Evolutionary conservation across 2,888 invertebrate genomes (phyloP), one percentile per base, ranked within the genome.

Genomic region (Ochlodes sylvanus): DNA sequence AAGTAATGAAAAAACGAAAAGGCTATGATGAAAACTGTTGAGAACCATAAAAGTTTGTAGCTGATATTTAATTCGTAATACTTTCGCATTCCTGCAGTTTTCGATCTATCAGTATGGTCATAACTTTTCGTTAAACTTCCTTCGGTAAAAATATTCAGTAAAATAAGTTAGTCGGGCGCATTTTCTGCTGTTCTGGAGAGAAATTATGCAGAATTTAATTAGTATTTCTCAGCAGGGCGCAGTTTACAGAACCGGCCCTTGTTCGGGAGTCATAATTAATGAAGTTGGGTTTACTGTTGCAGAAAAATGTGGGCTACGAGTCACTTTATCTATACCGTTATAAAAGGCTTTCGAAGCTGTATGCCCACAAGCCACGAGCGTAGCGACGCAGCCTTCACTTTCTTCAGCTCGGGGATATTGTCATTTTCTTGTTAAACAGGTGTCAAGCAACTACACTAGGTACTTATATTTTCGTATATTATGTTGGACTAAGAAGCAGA

Each of bases 171-270:
- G 62, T 69, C 68, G 41, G 67, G 44, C 44, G 64, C 66, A 67
- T 71, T 72, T 72, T 63, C 63, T 70, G 69, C 64, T 68, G 70
- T 70, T 71, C 61, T 63, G 63, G 63, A 70, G 70, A 27, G 68
- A 62, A 72, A 71, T 71, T 72, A 72, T 72, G 71, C 72, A 71
- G 69, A 70, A 71, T 72, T 71, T 71, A 72, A 72, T 71, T 72
- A 72, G 72, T 71, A 58, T 66, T 66, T 58, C 66, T 60, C 65
- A 63, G 70, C 65, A 44, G 67, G 65, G 70, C 64, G 68, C 60
- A 70, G 71, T 71, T 68, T 61, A 60, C 52, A 60, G 54, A 67
- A 61, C 61, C 61, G 12, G 50, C 67, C 62, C 41, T 47, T 34
- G 54, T 64, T 57, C 52, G 61, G 68, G 44, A 70, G 68, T 65